Conservation (phyloP, 2,113 vertebrate genomes). For the Alethe castanea region DNA sequence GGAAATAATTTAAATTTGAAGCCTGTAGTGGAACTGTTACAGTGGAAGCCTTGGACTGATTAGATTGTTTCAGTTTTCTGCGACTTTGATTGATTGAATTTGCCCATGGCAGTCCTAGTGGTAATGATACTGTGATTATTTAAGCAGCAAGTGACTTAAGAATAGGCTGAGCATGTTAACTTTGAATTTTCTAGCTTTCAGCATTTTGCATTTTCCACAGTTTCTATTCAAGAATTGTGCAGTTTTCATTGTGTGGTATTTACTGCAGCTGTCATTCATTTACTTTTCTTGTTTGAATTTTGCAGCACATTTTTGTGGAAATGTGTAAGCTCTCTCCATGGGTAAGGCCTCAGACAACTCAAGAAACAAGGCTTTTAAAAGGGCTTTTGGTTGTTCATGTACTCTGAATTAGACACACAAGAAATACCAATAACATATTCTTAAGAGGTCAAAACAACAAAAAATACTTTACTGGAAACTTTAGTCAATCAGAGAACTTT, state of each 20-base stretch:
- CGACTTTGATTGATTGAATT: conserved; percentile 22
- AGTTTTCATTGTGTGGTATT: neutral
- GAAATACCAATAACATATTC: neutral
- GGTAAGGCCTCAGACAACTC: neutral
- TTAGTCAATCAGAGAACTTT: neutral
- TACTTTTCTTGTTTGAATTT: neutral
- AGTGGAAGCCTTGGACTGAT: neutral
- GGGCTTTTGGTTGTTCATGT: neutral
- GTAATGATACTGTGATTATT: conserved; percentile 7
- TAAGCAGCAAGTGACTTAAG: neutral
- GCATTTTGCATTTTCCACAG: neutral
- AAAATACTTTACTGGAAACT: neutral
- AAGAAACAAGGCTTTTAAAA: neutral
- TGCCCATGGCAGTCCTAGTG: neutral
- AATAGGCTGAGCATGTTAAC: neutral
- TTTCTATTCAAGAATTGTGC: neutral
- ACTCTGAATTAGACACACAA: neutral
- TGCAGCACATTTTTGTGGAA: neutral
- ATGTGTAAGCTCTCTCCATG: neutral
- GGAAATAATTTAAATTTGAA: conserved; percentile 22
- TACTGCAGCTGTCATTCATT: neutral
- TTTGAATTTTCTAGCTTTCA: neutral
- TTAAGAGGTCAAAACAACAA: neutral
- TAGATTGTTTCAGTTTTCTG: neutral
- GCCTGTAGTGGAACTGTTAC: neutral